Base-by-base conservation (phyloP, 1,140 invertebrate species). In the Scaptomyza pallida region DNA sequence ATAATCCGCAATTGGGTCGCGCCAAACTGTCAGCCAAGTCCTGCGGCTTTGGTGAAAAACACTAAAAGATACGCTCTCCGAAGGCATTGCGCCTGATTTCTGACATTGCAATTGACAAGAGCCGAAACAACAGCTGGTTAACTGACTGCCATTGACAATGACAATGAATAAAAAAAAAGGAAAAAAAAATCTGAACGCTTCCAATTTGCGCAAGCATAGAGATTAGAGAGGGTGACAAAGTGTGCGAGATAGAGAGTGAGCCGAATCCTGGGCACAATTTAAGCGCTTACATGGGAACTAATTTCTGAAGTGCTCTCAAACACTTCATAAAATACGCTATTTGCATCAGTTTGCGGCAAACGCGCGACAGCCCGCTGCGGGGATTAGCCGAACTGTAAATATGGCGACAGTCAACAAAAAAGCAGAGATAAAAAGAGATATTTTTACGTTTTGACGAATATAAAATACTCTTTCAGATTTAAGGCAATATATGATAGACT, bases 221-320 rank as follows among this genome's bases (percentile, higher is more conserved):
- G 78, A 88, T 88, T 86, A 88, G 54, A 62, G 63, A 30, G 35
- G 44, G 48, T 50, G 37, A 17, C 44, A 10, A 19, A 45, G 13
- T 17, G 48, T 26, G 37, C 19, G 23, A 21, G 40, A 62, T 16
- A 21, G 5, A 47, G 55, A 40, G 35, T 37, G 17, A 56, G 62
- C n/a, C n/a, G n/a, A n/a, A n/a, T n/a, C n/a, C n/a, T n/a, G n/a
- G n/a, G n/a, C 61, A 47, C 73, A 78, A 75, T 81, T 88, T 75
- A 88, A 88, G 83, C 82, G 82, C 82, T 88, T 88, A 88, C 82
- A 88, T 88, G 82, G 82, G 82, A 88, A 88, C 82, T 88, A 88
- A 88, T 88, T 86, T 88, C 54, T 88, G 82, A 88, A 88, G 82
- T 78, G 68, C 64, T 68, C 82, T 88, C 69, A 62, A 88, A 88